Evolutionary conservation across 2,797 vertebrate species (phyloP).

Genomic region (Naso thynnoides): DNA sequence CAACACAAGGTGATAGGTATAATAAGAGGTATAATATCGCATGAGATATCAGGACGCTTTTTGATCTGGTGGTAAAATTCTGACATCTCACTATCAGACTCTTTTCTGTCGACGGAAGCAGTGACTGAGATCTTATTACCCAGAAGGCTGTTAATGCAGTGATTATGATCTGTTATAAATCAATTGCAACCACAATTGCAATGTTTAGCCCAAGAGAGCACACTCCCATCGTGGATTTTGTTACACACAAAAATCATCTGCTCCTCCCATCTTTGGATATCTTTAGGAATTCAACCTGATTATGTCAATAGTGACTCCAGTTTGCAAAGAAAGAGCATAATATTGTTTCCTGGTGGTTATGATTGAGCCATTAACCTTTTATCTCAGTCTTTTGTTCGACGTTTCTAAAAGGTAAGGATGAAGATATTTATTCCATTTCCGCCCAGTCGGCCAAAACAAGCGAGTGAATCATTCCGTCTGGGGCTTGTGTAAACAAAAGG

Average conservation of each 20-base stretch:
- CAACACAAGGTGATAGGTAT: slow-evolving; percentile 75
- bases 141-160: slow-evolving; percentile 81
- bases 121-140: slow-evolving; percentile 83
- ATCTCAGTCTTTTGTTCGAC: slow-evolving; percentile 86
- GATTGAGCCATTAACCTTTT: slow-evolving; percentile 89
- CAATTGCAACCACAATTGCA: slow-evolving; percentile 83
- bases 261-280: slow-evolving; percentile 71
- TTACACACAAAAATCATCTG: slow-evolving; percentile 72
- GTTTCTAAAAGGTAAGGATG: slow-evolving; percentile 85
- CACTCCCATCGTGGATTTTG: slow-evolving; percentile 78
- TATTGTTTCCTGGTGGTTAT: slow-evolving; percentile 81
- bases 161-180: slow-evolving; percentile 85
- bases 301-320: slow-evolving; percentile 72
- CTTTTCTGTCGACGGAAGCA: slow-evolving; percentile 74
- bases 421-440: slow-evolving; percentile 91
- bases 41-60: slow-evolving; percentile 67
- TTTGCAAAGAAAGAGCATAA: slow-evolving; percentile 79
- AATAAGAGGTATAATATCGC: slow-evolving; percentile 76
- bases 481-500: slow-evolving; percentile 84
- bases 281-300: slow-evolving; percentile 82
- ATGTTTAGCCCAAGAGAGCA: slow-evolving; percentile 80
- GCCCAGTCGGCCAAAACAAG: slow-evolving; percentile 86
- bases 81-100: slow-evolving; percentile 76
- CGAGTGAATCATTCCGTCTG: slow-evolving; percentile 84
- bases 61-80: slow-evolving; percentile 69